Conservation (phyloP, 2,797 vertebrate genomes). For the Macrochelys suwanniensis region DNA sequence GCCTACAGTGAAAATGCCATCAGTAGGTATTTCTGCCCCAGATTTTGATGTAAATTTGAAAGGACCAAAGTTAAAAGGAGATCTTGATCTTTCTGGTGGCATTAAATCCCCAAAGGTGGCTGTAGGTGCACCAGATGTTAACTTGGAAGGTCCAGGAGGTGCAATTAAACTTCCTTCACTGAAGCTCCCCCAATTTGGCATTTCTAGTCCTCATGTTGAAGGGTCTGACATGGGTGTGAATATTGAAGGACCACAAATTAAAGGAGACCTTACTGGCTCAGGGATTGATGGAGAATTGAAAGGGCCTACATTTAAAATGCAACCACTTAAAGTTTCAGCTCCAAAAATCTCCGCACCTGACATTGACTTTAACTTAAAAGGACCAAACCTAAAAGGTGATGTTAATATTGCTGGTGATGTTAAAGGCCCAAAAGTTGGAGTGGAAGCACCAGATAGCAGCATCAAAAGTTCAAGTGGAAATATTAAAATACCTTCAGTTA, state of each 20-base stretch:
- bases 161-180: slow-evolving; percentile 80
- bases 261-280: slow-evolving; percentile 46
- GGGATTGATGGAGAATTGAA: neutral
- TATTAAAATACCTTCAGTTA: slow-evolving; percentile 43
- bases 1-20: slow-evolving; percentile 65
- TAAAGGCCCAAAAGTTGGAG: slow-evolving; percentile 1
- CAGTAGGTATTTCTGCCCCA: slow-evolving; percentile 42
- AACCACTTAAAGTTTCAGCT: neutral
- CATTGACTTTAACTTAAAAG: slow-evolving; percentile 76
- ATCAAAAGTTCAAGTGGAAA: slow-evolving; percentile 22
- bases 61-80: slow-evolving; percentile 82
- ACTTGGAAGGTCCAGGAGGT: slow-evolving; percentile 69
- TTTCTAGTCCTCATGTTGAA: neutral
- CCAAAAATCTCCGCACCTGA: slow-evolving; percentile 22
- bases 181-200: slow-evolving; percentile 80
- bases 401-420: neutral
- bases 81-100: slow-evolving; percentile 70
- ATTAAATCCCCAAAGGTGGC: slow-evolving; percentile 49
- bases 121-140: neutral
- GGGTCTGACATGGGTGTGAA: neutral
- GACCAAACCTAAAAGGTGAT: slow-evolving; percentile 68
- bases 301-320: slow-evolving; percentile 25
- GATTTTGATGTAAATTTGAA: slow-evolving; percentile 75
- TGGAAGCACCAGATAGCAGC: neutral
- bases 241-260: slow-evolving; percentile 66